A percentile compares a stretch with the other conserved stretches of the same genome.
phyloP scores from a whole-genome alignment of 2,113 vertebrate species.

The Poeciliopsis retropinna region DNA sequence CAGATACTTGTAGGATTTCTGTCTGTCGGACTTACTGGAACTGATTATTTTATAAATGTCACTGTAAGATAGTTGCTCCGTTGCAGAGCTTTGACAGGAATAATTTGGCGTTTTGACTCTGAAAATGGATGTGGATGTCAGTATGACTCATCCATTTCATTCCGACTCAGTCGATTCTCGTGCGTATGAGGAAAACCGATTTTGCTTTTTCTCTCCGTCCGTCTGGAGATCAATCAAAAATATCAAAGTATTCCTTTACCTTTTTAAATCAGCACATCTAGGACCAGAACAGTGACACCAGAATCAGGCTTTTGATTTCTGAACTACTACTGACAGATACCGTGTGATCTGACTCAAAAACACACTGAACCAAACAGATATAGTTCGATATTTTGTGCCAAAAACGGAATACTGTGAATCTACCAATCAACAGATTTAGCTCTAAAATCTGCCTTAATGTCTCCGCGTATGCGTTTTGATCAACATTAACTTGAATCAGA shows the following conservation, averaged over 20 bases:
- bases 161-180: neutral
- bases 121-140: neutral
- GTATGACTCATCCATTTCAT: neutral
- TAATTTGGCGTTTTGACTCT: neutral
- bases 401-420: neutral
- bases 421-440: neutral
- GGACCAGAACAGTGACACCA: no score
- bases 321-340: neutral
- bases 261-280: neutral
- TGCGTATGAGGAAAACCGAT: neutral
- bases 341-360: neutral
- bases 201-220: neutral
- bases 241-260: neutral
- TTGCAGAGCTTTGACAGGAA: constrained; percentile 1
- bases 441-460: neutral
- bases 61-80: neutral
- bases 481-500: neutral
- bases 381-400: constrained; percentile 27
- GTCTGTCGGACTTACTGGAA: neutral
- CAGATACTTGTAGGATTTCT: constrained; percentile 3
- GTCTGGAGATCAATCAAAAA: neutral
- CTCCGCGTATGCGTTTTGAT: neutral
- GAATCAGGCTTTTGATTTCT: neutral
- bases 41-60: constrained; percentile 6
- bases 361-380: neutral